Evolutionary conservation across 2,797 vertebrate species (phyloP), one percentile per base, ranked within the genome.

Genomic region (Ambastaia sidthimunki): DNA sequence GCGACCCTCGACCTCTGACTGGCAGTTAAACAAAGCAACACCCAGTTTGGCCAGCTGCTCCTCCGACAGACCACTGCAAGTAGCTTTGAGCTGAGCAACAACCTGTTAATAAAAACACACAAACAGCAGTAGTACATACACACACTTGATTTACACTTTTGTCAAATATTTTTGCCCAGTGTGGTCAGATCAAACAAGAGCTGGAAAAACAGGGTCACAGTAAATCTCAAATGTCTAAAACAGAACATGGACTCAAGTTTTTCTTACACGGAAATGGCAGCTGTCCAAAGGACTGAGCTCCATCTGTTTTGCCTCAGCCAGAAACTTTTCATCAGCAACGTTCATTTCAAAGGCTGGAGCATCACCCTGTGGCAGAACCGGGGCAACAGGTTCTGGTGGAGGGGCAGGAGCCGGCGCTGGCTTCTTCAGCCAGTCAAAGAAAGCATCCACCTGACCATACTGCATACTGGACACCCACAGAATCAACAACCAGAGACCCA

Each of bases 31-130:
- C 37, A 94, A 82, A 0, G 80, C 83, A 5, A 94, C 94, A 0
- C 94, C 91, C 0, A 95, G 88, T 82, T 96, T 93, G 0, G 95
- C 92, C 0, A 94, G 90, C 55, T 93, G 90, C 85, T 96, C 95
- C 84, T 96, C 93, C 0, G 92, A 90, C 23, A 94, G 90, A 34
- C 88, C 76, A 0, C 86, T 87, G 18, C 94, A 94, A 66, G 92
- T 94, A 0, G 89, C 87, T 83, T 81, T 90, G 9, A 96, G 86
- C 74, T 23, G 85, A 4, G 85, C 83, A 0, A 94, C 80, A 15
- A 96, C 94, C 95, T 95, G 9, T 18, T n/a, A 18, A 31, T 72
- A 28, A 66, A 23, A 62, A 44, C 4, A 74, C 19, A 60, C 7
- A 70, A n/a, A n/a, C n/a, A n/a, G n/a, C n/a, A n/a, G n/a, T n/a